Percentiles rank a stretch among this genome's conserved stretches.
Conservation (phyloP, 1,140 invertebrate species). For the Laupala kohalensis region DNA sequence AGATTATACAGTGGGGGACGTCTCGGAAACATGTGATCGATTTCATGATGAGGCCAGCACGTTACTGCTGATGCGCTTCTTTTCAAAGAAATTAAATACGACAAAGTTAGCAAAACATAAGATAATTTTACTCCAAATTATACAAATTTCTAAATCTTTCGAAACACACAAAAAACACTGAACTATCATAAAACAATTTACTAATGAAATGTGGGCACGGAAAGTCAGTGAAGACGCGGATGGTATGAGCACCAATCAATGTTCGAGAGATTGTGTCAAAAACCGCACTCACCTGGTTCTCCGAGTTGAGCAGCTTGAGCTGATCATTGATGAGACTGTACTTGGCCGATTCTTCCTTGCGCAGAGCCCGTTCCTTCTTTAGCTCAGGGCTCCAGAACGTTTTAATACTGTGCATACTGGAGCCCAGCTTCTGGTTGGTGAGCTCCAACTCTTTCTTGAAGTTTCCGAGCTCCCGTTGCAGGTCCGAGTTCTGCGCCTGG, state of each 20-base stretch:
- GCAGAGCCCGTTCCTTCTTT: conserved; percentile 89
- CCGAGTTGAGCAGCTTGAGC: conserved; percentile 87
- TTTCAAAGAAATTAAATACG: no score
- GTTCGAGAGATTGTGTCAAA: not conserved
- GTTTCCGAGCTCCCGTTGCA: conserved; percentile 91
- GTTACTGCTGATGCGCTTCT: no score
- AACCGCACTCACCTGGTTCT: conserved; percentile 90
- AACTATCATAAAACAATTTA: no score
- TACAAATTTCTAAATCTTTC: no score
- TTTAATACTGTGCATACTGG: conserved; percentile 98
- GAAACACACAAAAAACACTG: no score
- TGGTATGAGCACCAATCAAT: not conserved
- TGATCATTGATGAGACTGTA: conserved; percentile 95
- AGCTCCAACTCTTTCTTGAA: conserved; percentile 92
- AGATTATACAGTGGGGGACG: no score
- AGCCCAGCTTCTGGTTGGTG: conserved; percentile 94
- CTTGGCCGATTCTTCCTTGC: conserved; percentile 96
- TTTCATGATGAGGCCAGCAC: no score
- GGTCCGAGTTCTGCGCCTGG: conserved; percentile 86
- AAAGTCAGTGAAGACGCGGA: no score
- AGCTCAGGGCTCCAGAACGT: conserved; percentile 99
- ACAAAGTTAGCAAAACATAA: no score
- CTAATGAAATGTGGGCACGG: no score
- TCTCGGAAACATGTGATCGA: no score
- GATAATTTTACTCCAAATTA: no score